A percentile compares a stretch with the other conserved stretches of the same genome.
phyloP scores from a whole-genome alignment of 2,113 vertebrate genomes.

The Proteles cristata region DNA sequence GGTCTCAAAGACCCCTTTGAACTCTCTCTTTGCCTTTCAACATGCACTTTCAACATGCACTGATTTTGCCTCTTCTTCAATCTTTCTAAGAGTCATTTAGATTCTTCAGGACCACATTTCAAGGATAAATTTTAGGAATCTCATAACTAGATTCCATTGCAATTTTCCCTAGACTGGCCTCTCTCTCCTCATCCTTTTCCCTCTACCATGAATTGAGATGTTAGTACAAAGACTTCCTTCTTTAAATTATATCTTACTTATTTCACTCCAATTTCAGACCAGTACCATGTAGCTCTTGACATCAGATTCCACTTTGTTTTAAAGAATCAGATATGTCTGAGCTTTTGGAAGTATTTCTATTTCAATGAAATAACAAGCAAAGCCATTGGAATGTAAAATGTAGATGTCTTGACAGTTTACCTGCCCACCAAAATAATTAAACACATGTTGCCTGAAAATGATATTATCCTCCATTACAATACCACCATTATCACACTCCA shows the following conservation, averaged over 20 bases:
- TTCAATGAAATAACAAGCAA: not conserved
- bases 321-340: constrained; percentile 24
- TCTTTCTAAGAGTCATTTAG: not conserved
- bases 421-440: not conserved
- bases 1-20: not conserved
- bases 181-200: not conserved
- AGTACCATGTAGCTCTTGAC: not conserved
- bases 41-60: not conserved
- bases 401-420: not conserved
- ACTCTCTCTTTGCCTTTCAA: not conserved
- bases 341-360: not conserved
- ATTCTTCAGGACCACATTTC: constrained; percentile 20
- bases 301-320: constrained; percentile 14
- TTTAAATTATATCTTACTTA: not conserved
- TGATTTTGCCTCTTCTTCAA: not conserved
- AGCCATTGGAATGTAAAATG: not conserved
- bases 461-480: not conserved
- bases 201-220: not conserved
- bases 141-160: not conserved
- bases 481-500: not conserved
- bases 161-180: not conserved
- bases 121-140: not conserved
- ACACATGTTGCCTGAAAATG: not conserved
- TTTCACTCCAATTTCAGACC: not conserved
- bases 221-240: not conserved